Percentiles rank a stretch among this genome's conserved stretches.
Conservation (phyloP, 2,113 vertebrate species). For the Carassius auratus region DNA sequence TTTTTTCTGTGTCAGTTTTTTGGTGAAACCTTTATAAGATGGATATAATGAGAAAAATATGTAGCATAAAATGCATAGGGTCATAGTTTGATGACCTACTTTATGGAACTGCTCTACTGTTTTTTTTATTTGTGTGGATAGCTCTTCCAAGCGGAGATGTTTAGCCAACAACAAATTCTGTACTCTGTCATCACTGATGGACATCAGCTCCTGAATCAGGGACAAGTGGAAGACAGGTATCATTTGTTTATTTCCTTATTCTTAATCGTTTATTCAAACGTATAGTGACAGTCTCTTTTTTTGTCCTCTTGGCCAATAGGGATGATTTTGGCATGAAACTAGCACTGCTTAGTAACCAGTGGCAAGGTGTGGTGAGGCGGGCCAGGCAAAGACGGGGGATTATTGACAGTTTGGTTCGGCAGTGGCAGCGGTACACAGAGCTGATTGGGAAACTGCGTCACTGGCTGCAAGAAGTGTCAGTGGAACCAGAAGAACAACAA, state of each 20-base stretch:
- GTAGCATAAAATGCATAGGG: not conserved
- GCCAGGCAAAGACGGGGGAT: slow-evolving; percentile 91
- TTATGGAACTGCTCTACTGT: not conserved
- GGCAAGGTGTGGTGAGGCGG: slow-evolving; percentile 93
- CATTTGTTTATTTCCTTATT: slow-evolving; percentile 1
- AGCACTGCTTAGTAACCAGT: slow-evolving; percentile 89
- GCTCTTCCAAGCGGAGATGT: slow-evolving; percentile 98
- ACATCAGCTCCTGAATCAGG: slow-evolving; percentile 90
- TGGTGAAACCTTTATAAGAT: not conserved
- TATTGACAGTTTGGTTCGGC: slow-evolving; percentile 91
- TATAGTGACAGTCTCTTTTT: not conserved
- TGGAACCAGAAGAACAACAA: slow-evolving; percentile 76
- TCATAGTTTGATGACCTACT: not conserved
- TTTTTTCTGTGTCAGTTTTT: not conserved
- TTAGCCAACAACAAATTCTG: slow-evolving; percentile 95
- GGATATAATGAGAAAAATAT: not conserved
- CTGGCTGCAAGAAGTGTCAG: slow-evolving; percentile 84
- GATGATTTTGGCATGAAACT: slow-evolving; percentile 93
- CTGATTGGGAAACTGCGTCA: slow-evolving; percentile 86
- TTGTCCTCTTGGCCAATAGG: slow-evolving; percentile 65
- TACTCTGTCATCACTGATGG: slow-evolving; percentile 93
- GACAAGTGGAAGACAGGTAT: slow-evolving; percentile 93
- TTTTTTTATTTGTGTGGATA: slow-evolving; percentile 58
- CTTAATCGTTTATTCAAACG: not conserved
- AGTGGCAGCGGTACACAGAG: slow-evolving; percentile 92